Base-by-base conservation (phyloP, 1,140 invertebrate genomes). In the Drosophila repleta region DNA sequence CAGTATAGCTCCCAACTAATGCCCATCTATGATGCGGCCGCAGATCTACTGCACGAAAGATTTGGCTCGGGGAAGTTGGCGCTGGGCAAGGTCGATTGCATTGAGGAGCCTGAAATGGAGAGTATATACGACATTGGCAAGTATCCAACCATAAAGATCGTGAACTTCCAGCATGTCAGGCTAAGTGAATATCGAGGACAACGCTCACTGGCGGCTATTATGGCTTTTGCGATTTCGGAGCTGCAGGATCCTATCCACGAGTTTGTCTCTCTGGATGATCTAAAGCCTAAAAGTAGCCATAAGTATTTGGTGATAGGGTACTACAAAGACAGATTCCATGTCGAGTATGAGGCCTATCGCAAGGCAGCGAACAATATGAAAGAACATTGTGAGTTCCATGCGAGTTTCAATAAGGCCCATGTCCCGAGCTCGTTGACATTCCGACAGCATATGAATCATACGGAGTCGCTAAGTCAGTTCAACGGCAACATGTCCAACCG, bases 61-160 rank as follows among this genome's bases (percentile, higher is more conserved):
- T 96, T 97, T 91, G 96, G 96, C 74, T 64, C 93, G 37, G 96
- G 96, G 3, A 95, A 94, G 92, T 96, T 99, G 15, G 95, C 98
- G 0, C 96, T 99, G 94, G 98, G 96, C 29, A 98, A 98, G 94
- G 97, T 99, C 2, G 97, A 99, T 91, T 99, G 98, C 94, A 98
- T 99, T 90, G 93, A 93, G 82, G 96, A 99, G 93, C 94, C 92
- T 76, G 92, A 93, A 55, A 93, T 99, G 57, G 96, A 97, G 11
- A 94, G 94, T 4, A 94, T 95, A 78, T 99, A 98, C 92, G 96
- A 98, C 80, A 98, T 99, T 45, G 96, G 95, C 2, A 99, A 99
- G 93, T 99, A 99, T 93, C 99, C 99, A 18, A 99, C 99, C 8
- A 92, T 99, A 18, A 99, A 99, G 93, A 92, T 99, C 11, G 96